A percentile compares a stretch with the other conserved stretches of the same genome.
phyloP scores from a whole-genome alignment of 2,113 vertebrate species.

The Lasiurus cinereus region DNA sequence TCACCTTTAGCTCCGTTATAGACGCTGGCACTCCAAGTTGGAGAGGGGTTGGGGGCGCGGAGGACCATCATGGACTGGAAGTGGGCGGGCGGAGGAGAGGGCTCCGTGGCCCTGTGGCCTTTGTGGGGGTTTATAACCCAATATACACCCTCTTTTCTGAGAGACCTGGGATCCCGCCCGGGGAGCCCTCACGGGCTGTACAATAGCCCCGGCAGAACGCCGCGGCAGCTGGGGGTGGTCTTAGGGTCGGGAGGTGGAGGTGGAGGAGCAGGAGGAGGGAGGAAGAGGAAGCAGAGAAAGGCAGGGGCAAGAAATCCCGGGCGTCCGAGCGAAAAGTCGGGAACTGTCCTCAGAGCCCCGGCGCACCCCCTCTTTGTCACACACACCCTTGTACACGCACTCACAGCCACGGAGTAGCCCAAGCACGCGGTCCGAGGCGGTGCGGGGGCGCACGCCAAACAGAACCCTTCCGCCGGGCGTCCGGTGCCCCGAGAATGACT shows the following conservation, averaged over 20 bases:
- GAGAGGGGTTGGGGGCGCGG: too few species aligned
- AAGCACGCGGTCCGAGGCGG: not conserved
- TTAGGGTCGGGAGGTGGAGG: not conserved
- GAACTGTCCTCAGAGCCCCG: constrained; percentile 55
- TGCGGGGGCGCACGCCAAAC: not conserved
- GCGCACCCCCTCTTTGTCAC: not conserved
- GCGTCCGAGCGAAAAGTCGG: constrained; percentile 69
- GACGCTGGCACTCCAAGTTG: constrained; percentile 21
- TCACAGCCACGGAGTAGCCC: constrained; percentile 44
- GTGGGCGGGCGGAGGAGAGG: not conserved
- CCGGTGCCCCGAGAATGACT: not conserved
- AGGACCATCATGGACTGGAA: not conserved
- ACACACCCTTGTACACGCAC: not conserved
- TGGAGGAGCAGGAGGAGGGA: not conserved
- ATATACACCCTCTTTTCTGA: constrained; percentile 7
- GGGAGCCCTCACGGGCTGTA: not conserved
- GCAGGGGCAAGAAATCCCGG: constrained; percentile 24
- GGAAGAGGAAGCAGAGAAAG: not conserved
- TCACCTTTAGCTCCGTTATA: not conserved
- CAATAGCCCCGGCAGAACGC: constrained; percentile 20
- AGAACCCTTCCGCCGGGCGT: not conserved
- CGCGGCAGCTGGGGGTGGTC: not conserved
- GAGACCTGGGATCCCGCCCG: not conserved
- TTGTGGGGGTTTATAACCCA: constrained; percentile 33
- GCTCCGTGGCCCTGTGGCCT: not conserved